Percentiles rank a stretch among this genome's conserved stretches.
phyloP scores from a whole-genome alignment of 2,797 vertebrate species.

The Cynopterus sphinx region DNA sequence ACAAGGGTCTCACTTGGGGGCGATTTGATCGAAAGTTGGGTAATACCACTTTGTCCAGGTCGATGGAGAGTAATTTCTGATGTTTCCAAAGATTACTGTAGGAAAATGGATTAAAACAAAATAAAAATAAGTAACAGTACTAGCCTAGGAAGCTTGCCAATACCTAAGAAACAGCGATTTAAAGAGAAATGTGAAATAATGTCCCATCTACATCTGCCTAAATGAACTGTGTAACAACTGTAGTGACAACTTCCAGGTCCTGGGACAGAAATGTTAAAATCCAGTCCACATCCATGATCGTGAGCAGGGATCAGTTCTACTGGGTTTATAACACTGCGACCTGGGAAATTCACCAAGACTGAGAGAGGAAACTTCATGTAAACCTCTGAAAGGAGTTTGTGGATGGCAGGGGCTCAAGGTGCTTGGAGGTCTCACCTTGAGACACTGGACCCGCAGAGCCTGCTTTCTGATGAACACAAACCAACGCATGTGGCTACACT shows the following conservation, averaged over 20 bases:
- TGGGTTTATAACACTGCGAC: not conserved
- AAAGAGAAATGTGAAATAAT: fast-evolving
- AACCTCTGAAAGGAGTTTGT: not conserved
- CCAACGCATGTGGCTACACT: not conserved
- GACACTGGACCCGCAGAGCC: fast-evolving
- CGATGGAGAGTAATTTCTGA: slow-evolving; percentile 97
- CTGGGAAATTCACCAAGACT: not conserved
- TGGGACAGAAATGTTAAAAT: not conserved
- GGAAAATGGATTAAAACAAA: slow-evolving; percentile 67
- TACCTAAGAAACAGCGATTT: not conserved
- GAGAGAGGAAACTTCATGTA: fast-evolving
- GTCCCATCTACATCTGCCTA: not conserved
- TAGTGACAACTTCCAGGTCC: not conserved
- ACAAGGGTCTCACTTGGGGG: slow-evolving; percentile 97
- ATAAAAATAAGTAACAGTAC: not conserved
- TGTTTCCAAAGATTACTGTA: slow-evolving; percentile 99
- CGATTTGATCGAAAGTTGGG: slow-evolving; percentile 94
- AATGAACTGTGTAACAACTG: fast-evolving
- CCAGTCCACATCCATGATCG: fast-evolving
- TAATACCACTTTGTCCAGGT: slow-evolving; percentile 96
- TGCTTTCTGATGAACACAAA: not conserved
- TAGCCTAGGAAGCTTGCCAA: not conserved
- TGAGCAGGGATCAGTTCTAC: not conserved
- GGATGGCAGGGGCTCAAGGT: not conserved
- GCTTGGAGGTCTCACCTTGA: fast-evolving